Evolutionary conservation across 2,113 vertebrate species (phyloP).

Genomic region (Tenrec ecaudatus): DNA sequence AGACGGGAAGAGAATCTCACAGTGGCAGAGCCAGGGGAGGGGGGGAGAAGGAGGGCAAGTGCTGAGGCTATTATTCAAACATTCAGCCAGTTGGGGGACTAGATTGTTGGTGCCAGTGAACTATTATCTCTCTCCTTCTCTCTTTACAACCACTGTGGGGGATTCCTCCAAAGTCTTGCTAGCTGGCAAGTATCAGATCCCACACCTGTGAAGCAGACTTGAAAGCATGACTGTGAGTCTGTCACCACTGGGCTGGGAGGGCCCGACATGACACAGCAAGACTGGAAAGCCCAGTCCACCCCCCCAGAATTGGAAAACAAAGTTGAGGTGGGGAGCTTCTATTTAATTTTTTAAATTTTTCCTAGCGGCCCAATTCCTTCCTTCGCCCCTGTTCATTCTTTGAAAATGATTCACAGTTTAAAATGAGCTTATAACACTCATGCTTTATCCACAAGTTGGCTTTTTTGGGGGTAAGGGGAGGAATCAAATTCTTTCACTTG

Average conservation of each 20-base stretch:
- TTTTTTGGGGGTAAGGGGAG: slow-evolving; percentile 36
- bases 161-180: slow-evolving; percentile 72
- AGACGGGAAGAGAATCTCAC: slow-evolving; percentile 79
- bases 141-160: slow-evolving; percentile 70
- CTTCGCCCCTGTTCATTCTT: slow-evolving; percentile 53
- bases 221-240: slow-evolving; percentile 73
- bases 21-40: slow-evolving; percentile 68
- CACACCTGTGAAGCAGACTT: slow-evolving; percentile 81
- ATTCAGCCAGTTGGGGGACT: slow-evolving; percentile 63
- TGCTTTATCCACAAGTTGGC: slow-evolving; percentile 44
- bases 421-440: slow-evolving; percentile 51
- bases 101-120: slow-evolving; percentile 74
- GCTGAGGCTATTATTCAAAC: slow-evolving; percentile 55
- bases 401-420: slow-evolving; percentile 71
- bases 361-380: slow-evolving; percentile 65
- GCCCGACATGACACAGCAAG: slow-evolving; percentile 67
- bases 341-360: slow-evolving; percentile 69
- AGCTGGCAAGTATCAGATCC: slow-evolving; percentile 78
- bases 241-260: slow-evolving; percentile 75
- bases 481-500: slow-evolving; percentile 61
- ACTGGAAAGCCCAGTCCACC: slow-evolving; percentile 35
- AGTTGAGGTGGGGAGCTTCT: slow-evolving; percentile 39
- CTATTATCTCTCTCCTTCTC: slow-evolving; percentile 74
- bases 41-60: slow-evolving; percentile 70
- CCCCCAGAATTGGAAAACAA: slow-evolving; percentile 61